Base-by-base conservation (phyloP, 2,113 vertebrate genomes). In the Phaethon lepturus region DNA sequence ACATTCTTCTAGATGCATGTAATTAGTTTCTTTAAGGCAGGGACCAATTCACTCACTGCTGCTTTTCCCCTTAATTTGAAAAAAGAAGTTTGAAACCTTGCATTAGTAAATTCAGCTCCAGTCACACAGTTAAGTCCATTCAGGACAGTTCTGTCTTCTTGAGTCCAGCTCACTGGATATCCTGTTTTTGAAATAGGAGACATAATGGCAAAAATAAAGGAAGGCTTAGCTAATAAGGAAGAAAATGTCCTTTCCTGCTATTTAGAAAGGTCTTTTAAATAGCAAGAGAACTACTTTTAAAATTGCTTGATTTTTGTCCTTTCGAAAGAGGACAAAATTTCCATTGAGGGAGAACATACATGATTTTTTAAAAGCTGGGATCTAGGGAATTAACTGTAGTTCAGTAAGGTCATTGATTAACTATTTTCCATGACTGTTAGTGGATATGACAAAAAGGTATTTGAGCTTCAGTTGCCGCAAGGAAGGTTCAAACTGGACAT, bases 11-110 rank as follows among this genome's bases (percentile, higher is more conserved):
- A 85, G 91, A 40, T 94, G 87, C 66, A 42, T 58, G 53, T 60
- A 82, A 86, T 96, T 76, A 85, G 62, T 94, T 93, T 86, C 59
- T 84, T 96, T 95, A 78, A 91, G 52, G 63, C 55, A 38, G 33
- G n/a, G 22, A 69, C 45, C 44, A 55, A 4, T 90, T 93, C 66
- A 91, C 81, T 93, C 80, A 44, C 31, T 88, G 49, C 26, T 95
- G 66, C 9, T 73, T 95, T 94, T 82, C 6, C 26, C 38, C 11
- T 77, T 93, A 16, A 8, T 68, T 93, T 78, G 58, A 38, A 50
- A 87, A 73, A 78, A 64, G 28, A 80, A 59, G 45, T 81, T 89
- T 84, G 75, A 87, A 93, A 42, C 38, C 15, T 52, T 31, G 20
- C 86, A 52, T 81, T 60, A 28, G 66, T 78, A 87, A 89, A 80